phyloP scores from a whole-genome alignment of 2,888 invertebrate genomes.

The Halictus ligatus region DNA sequence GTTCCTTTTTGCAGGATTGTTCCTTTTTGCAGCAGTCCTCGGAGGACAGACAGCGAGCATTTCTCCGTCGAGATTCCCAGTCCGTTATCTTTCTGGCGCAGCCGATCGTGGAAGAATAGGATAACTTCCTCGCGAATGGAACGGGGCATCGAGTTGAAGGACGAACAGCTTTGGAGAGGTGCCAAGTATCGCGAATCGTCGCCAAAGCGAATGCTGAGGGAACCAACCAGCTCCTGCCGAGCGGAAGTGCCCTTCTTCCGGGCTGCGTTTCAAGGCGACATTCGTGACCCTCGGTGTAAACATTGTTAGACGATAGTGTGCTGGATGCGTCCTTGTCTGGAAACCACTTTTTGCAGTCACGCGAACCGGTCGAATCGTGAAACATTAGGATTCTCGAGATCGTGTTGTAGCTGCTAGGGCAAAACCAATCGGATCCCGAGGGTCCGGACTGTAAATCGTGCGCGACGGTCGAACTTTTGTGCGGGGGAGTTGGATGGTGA shows the following conservation, averaged over 20 bases:
- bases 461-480: neutral
- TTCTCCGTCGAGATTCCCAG: too few relatives aligned
- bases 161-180: slow-evolving; percentile 44
- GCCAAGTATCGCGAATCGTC: slow-evolving; percentile 44
- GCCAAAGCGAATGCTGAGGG: slow-evolving; percentile 28
- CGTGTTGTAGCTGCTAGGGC: too few relatives aligned
- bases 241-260: slow-evolving; percentile 21
- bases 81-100: neutral
- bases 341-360: slow-evolving; percentile 20
- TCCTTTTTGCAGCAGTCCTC: slow-evolving; percentile 5
- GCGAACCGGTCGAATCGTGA: neutral
- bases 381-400: neutral
- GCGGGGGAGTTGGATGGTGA: neutral
- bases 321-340: slow-evolving; percentile 6
- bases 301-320: neutral
- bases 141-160: slow-evolving; percentile 34
- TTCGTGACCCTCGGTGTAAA: neutral
- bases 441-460: neutral
- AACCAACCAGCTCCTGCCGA: slow-evolving; percentile 18
- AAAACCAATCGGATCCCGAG: neutral
- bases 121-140: slow-evolving; percentile 21
- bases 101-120: neutral
- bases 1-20: neutral
- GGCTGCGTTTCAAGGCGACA: neutral
- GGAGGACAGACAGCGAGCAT: neutral